Conservation (phyloP, 2,888 invertebrate genomes). For the Xanthia togata region DNA sequence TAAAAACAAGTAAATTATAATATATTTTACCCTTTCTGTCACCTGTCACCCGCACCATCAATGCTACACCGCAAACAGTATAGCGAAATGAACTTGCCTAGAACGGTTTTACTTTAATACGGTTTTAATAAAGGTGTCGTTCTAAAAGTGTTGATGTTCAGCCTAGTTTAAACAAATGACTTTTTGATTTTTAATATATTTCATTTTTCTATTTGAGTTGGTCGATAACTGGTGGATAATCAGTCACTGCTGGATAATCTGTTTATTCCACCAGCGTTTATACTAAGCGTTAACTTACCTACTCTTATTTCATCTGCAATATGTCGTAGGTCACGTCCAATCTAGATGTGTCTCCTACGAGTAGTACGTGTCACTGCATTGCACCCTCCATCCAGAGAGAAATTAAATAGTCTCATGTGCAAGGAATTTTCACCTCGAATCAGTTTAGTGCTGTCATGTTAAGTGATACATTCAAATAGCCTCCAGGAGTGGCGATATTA, state of each 20-base stretch:
- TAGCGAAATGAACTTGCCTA: neutral
- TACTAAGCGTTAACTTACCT: neutral
- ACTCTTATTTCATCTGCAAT: constrained; percentile 1
- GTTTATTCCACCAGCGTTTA: neutral
- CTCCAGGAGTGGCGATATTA: neutral
- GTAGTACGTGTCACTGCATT: constrained; percentile 9
- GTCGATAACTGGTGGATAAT: no score
- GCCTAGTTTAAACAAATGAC: neutral
- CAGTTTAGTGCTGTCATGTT: neutral
- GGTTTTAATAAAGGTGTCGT: neutral
- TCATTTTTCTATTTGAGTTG: neutral
- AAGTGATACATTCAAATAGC: neutral
- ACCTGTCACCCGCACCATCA: no score
- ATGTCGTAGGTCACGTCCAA: constrained; percentile 10
- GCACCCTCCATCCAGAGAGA: neutral
- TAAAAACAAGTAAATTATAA: no score
- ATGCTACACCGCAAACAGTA: no score
- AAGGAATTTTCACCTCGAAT: neutral
- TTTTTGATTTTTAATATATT: no score
- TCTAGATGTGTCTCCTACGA: constrained; percentile 7
- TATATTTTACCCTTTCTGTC: no score
- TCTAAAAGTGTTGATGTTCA: neutral
- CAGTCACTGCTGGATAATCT: neutral
- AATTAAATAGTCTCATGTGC: neutral
- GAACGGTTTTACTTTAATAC: neutral